Evolutionary conservation across 2,888 invertebrate species (phyloP).

Genomic region (Sminthurinus aureus): DNA sequence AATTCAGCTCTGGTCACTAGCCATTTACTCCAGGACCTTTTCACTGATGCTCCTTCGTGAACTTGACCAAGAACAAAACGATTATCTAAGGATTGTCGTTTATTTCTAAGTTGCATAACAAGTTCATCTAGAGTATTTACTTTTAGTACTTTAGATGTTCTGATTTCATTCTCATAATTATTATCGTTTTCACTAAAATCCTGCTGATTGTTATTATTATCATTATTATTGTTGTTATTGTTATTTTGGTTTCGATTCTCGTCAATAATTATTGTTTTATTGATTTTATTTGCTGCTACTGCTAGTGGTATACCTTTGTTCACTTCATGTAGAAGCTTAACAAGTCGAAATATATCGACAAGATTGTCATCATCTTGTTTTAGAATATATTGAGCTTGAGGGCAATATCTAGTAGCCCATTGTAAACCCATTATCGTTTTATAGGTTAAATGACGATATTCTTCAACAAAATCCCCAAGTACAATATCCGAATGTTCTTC

Average conservation of each 20-base stretch:
- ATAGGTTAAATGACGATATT: constrained; percentile 79
- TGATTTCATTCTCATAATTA: too few relatives aligned
- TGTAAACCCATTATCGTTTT: constrained; percentile 83
- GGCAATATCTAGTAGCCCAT: constrained; percentile 75
- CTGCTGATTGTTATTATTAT: too few relatives aligned
- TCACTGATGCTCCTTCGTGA: constrained; percentile 67
- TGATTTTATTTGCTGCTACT: not conserved
- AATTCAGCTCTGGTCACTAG: constrained; percentile 77
- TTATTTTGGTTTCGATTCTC: too few relatives aligned
- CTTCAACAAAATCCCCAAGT: constrained; percentile 79
- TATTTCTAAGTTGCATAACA: too few relatives aligned
- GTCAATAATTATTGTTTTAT: too few relatives aligned
- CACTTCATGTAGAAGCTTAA: constrained; percentile 62
- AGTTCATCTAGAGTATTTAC: too few relatives aligned
- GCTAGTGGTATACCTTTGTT: not conserved
- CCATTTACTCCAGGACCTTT: constrained; percentile 77
- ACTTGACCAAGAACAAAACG: constrained; percentile 46
- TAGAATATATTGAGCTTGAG: constrained; percentile 71
- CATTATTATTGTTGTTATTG: too few relatives aligned
- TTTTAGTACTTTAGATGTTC: too few relatives aligned
- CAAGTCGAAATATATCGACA: constrained; percentile 72
- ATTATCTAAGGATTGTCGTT: constrained; percentile 22
- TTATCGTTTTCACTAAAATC: too few relatives aligned
- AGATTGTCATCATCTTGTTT: constrained; percentile 86
- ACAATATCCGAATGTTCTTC: constrained; percentile 73